Percentiles rank a stretch among this genome's conserved stretches.
Evolutionary conservation across 1,140 invertebrate genomes (phyloP).

Genomic region (Leptinotarsa defecta): DNA sequence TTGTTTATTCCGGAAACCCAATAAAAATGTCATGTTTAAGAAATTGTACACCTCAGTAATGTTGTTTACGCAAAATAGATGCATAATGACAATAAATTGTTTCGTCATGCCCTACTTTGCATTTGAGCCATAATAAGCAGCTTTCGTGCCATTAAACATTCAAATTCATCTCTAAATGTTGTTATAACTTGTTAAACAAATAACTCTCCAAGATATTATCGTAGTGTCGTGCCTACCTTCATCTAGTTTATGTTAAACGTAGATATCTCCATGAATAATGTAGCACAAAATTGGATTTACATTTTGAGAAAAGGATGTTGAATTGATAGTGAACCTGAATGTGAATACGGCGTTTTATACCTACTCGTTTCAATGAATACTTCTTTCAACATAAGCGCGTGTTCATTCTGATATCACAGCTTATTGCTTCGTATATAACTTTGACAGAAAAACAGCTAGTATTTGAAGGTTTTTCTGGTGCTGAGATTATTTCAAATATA

Average conservation of each 20-base stretch:
- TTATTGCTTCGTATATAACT: too few relatives aligned
- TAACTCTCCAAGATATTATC: not conserved
- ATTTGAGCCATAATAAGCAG: not conserved
- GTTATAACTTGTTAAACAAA: conserved; percentile 9
- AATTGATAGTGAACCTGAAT: not conserved
- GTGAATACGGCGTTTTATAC: not conserved
- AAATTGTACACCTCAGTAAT: not conserved
- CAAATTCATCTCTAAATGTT: not conserved
- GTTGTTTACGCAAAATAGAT: not conserved
- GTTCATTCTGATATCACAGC: too few relatives aligned
- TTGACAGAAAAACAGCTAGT: too few relatives aligned
- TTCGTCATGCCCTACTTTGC: conserved; percentile 15
- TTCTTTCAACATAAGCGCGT: too few relatives aligned
- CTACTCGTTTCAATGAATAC: not conserved
- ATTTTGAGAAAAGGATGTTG: not conserved
- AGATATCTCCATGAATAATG: not conserved
- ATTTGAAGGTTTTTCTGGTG: too few relatives aligned
- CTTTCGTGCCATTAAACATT: conserved; percentile 7
- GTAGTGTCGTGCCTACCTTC: not conserved
- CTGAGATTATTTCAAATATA: too few relatives aligned
- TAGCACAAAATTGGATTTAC: not conserved
- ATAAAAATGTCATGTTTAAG: not conserved
- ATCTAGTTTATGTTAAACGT: not conserved
- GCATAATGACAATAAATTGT: conserved; percentile 7
- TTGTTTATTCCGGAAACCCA: not conserved